These are phyloP conservation scores for Abrostola triplasia DNA, from an alignment of 2,888 invertebrate species.

Conservation along the genomic window DNA sequence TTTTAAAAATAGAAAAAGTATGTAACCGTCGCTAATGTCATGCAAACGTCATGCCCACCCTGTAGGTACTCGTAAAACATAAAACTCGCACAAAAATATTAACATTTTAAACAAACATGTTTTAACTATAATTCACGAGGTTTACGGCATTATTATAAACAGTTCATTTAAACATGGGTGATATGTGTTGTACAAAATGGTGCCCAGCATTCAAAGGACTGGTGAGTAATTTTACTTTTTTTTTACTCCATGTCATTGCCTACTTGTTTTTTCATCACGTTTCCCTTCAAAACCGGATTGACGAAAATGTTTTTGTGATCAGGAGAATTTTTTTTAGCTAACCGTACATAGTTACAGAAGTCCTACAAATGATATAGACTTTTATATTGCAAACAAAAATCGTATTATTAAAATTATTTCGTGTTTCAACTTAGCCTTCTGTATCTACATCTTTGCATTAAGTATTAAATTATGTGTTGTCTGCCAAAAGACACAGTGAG, in stretches of 20 bases:
- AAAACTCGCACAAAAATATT: conserved; percentile 37
- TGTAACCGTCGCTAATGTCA: conserved; percentile 19
- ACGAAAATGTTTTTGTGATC: neutral
- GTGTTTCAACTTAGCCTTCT: conserved; percentile 18
- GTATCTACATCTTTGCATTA: neutral
- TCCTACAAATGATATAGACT: neutral
- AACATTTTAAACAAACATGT: conserved; percentile 28
- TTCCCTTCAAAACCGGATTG: neutral
- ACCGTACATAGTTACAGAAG: conserved; percentile 6
- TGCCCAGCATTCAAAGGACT: conserved; percentile 46
- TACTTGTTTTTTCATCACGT: conserved; percentile 8
- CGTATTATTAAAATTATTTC: neutral
- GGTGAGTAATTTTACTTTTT: conserved; percentile 48
- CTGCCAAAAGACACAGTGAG: conserved; percentile 21
- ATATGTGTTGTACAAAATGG: conserved; percentile 52
- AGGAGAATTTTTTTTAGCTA: neutral
- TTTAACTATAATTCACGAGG: conserved; percentile 31
- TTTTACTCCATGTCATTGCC: conserved; percentile 8
- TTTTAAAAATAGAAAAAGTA: conserved; percentile 28
- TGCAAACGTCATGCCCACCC: conserved; percentile 16
- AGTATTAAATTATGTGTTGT: conserved; percentile 31
- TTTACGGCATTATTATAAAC: conserved; percentile 13
- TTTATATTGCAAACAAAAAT: too few relatives aligned
- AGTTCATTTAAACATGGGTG: conserved; percentile 53
- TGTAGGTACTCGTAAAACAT: conserved; percentile 15